Base-by-base conservation (phyloP, 92 coral and sea anemone genomes). In the Epizoanthus rinbou region DNA sequence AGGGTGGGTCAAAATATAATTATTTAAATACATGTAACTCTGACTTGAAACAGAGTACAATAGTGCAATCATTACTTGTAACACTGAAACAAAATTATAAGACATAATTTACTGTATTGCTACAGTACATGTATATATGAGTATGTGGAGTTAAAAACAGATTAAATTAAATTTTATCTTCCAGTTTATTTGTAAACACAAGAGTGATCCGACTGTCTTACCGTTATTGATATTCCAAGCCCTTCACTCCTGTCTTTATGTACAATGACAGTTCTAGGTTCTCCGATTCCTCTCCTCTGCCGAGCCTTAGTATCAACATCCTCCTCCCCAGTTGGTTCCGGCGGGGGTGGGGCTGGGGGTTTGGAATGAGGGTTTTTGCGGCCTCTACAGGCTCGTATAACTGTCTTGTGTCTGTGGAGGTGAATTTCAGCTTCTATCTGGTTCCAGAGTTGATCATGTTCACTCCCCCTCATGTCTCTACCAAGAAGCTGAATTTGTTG, bases 391-490 rank as follows among this genome's bases (percentile, higher is more conserved):
- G 99, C 99, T 73, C 99, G 80, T 69, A 97, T 97, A 16, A 97
- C 99, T 41, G 99, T 97, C 80, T 97, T 97, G 73, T 97, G 99
- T 62, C 99, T 82, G 75, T 97, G 99, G 53, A 97, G 87, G 79
- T 97, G 99, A 53, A 97, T 97, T 89, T 97, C 99, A 11, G 99
- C 99, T 84, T 97, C 99, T 64, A 97, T 97, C 87, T 97, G 99
- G 73, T 92, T 94, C 99, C 99, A 97, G 0, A 97, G 87, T 39
- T 92, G 92, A 75, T 97, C 96, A 23, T 97, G 99, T 63, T 90
- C 93, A 70, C 91, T 89, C 2, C 98, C 99, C 69, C 99, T 85
- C 94, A 97, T 91, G 73, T 97, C 98, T 78, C 99, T 86, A 19
- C 99, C 98, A 84, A 97, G 92, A 13, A 97, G 90, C 74, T 97